Evolutionary conservation across 2,113 vertebrate genomes (phyloP).

Genomic region (Marmota monax): DNA sequence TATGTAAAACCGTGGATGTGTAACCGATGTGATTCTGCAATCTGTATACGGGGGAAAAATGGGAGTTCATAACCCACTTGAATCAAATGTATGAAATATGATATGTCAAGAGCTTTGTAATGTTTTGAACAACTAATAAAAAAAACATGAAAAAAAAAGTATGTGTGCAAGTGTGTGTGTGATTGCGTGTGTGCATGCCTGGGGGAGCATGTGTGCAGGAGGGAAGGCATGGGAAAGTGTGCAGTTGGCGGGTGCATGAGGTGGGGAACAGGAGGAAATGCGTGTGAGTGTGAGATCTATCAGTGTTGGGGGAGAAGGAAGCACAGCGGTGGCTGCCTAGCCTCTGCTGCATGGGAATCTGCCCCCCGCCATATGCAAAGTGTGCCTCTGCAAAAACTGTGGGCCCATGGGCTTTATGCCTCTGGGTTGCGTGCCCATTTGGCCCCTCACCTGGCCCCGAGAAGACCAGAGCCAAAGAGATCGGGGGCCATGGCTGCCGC

Average conservation of each 20-base stretch:
- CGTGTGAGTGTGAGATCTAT: background rate
- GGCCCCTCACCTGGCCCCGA: background rate
- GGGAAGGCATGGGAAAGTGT: background rate
- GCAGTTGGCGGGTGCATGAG: background rate
- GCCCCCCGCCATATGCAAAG: background rate
- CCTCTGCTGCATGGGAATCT: background rate
- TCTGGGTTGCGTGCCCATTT: background rate
- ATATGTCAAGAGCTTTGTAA: too few relatives aligned
- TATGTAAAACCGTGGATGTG: too few relatives aligned
- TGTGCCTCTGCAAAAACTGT: background rate
- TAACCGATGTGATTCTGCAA: too few relatives aligned
- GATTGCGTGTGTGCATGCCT: too few relatives aligned
- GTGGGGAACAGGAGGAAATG: background rate
- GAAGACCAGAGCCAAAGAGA: background rate
- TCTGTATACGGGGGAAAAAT: too few relatives aligned
- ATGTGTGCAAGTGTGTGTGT: background rate
- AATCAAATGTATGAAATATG: too few relatives aligned
- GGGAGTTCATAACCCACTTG: too few relatives aligned
- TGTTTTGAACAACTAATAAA: too few relatives aligned
- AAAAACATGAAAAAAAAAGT: too few relatives aligned
- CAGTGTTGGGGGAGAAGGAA: background rate
- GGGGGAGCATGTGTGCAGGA: background rate
- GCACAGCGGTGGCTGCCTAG: background rate
- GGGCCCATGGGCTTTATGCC: background rate
- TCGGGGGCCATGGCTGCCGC: background rate